Conservation (phyloP, 2,888 invertebrate species). For the Stenotaenia linearis region DNA sequence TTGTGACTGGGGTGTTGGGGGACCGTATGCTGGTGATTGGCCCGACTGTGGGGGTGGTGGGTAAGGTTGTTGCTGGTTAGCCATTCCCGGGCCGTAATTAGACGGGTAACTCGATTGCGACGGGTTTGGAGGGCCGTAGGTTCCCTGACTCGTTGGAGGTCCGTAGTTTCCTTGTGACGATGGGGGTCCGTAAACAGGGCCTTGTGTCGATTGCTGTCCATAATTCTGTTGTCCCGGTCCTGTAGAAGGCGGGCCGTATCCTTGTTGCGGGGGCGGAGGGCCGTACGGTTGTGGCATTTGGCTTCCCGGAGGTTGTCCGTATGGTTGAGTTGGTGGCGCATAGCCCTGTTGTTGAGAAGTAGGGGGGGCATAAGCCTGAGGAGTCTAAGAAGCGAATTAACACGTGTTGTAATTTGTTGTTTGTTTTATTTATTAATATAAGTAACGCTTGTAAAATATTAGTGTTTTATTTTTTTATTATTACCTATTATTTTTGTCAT, state of each 20-base stretch:
- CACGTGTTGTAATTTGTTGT: not conserved
- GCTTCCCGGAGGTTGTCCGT: slow-evolving; percentile 29
- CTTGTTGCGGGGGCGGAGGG: slow-evolving; percentile 31
- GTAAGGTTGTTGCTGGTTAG: slow-evolving; percentile 32
- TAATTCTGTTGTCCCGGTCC: not conserved
- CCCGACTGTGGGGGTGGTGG: slow-evolving; percentile 24
- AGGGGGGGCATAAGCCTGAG: slow-evolving; percentile 31
- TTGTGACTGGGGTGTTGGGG: not conserved
- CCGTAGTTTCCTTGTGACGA: slow-evolving; percentile 35
- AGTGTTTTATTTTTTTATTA: not conserved
- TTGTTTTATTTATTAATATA: not conserved
- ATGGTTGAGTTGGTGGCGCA: slow-evolving; percentile 34
- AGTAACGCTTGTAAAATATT: no score
- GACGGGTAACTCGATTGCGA: not conserved
- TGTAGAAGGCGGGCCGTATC: slow-evolving; percentile 34
- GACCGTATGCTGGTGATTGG: slow-evolving; percentile 30
- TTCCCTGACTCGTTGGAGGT: slow-evolving; percentile 30
- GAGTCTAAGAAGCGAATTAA: slow-evolving; percentile 2
- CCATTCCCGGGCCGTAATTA: slow-evolving; percentile 21
- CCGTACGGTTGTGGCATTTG: not conserved
- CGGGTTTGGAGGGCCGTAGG: not conserved
- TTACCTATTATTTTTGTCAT: not conserved
- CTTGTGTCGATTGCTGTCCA: slow-evolving; percentile 24
- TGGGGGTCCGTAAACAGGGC: slow-evolving; percentile 32
- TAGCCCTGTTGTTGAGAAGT: slow-evolving; percentile 34